Base-by-base conservation (phyloP, 1,140 invertebrate genomes). In the Apis dorsata region DNA sequence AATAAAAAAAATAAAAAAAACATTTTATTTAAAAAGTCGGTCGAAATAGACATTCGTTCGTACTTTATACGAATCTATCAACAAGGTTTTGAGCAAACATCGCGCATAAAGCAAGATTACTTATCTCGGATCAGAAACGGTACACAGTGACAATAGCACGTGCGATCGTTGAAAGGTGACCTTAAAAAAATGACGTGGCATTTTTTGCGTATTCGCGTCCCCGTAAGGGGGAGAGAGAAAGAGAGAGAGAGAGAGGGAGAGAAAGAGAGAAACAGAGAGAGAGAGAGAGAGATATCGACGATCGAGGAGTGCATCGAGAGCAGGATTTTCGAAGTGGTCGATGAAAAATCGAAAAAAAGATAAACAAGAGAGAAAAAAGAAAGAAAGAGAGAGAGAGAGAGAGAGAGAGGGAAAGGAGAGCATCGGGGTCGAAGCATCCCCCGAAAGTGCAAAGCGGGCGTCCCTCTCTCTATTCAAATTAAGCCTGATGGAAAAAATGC, bases 401-500 rank as follows among this genome's bases (percentile, higher is more conserved):
- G 73, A 69, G 68, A 62, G 21, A 51, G 65, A 53, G n/a, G 57
- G 62, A 53, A 79, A 80, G 84, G 81, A 81, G 73, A 87, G 88
- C 90, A 92, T 93, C 89, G 92, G 92, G 91, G 91, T 91, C 83
- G 86, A 86, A 86, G 85, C 86, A 77, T 86, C 86, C 68, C 76
- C 13, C 72, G 65, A 74, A 15, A 62, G 24, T n/a, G 68, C 21
- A 28, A 51, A 75, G 71, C 65, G 21, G 57, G 57, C 85, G 86
- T 17, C 13, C n/a, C 13, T 3, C 12, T 68, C 76, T 81, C 93
- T 89, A 94, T 94, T 94, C 92, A 94, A 93, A 93, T 93, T 92
- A 93, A 93, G 93, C 93, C 93, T 92, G 88, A 83, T 69, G 91
- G 89, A 93, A 93, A 91, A 91, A 92, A 87, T 83, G 81, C 72